phyloP scores from a whole-genome alignment of 1,140 invertebrate genomes.

The Papilio machaon region DNA sequence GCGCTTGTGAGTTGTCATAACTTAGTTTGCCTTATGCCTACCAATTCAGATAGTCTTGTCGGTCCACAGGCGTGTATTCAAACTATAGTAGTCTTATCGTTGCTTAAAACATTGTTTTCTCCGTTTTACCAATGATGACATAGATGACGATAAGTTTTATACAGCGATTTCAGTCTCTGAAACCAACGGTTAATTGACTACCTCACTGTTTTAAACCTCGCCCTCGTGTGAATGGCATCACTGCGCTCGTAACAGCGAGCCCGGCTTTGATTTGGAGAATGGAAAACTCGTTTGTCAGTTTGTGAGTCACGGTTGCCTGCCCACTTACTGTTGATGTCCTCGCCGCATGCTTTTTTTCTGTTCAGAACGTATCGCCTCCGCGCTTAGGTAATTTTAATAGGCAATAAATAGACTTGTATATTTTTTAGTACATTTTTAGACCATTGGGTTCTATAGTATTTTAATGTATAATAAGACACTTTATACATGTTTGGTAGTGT shows the following conservation, averaged over 20 bases:
- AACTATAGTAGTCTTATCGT: neutral
- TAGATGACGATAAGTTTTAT: no score
- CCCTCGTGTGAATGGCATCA: neutral
- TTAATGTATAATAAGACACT: neutral
- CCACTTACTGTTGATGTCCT: constrained; percentile 33
- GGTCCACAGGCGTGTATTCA: no score
- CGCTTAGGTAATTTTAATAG: neutral
- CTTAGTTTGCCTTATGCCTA: no score
- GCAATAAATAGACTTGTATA: neutral
- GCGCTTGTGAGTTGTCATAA: no score
- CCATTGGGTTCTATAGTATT: neutral
- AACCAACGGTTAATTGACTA: neutral
- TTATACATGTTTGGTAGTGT: neutral
- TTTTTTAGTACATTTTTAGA: neutral
- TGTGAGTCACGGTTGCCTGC: constrained; percentile 35
- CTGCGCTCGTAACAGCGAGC: constrained; percentile 4
- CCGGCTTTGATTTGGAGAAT: constrained; percentile 33
- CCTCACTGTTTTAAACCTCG: neutral
- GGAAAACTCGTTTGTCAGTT: constrained; percentile 33
- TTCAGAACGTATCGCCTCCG: neutral
- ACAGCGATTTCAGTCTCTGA: no score
- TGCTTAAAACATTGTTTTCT: no score
- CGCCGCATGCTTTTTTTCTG: constrained; percentile 1
- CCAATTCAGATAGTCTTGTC: no score
- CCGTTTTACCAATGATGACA: no score